Base-by-base conservation (phyloP, 1,140 invertebrate genomes). In the Danaus melanippus region DNA sequence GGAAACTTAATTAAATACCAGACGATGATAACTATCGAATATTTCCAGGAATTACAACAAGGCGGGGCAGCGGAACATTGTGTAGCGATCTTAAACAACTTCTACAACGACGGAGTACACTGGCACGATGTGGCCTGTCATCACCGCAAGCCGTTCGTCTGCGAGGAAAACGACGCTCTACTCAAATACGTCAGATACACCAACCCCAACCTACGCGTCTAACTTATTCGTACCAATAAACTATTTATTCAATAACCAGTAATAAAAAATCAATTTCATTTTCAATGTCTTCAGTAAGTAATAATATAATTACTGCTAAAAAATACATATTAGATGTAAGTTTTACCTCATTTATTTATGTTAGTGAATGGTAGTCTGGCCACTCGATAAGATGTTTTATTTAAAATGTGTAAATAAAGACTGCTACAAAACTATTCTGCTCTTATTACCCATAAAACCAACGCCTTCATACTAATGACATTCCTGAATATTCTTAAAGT, bases 121-220 rank as follows among this genome's bases (percentile, higher is more conserved):
- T 95, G 94, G 93, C 94, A 95, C 71, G 94, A 95, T 68, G 93
- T 95, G 12, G 93, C 93, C 61, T 95, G 94, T 71, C 93, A 95
- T 71, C 93, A 95, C 74, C 91, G 91, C 69, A 95, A 95, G 80
- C 91, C 93, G 2, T 94, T 92, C 82, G 92, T 95, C 11, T 95
- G 94, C 73, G 94, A 95, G 79, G 93, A 95, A 66, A 94, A 93
- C 72, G 92, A 93, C 56, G 90, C 92, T 12, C 89, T 96, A 6
- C 76, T 96, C 12, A 93, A 93, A 88, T 95, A 95, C 78, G 92
- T 94, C 41, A 88, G 92, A 64, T 94, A 92, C 74, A 93, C 91
- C 50, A 94, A 94, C 76, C 93, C 93, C 21, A 91, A 92, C 64
- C 80, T 94, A 52, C 89, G 91, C 66, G 87, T 93, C 68, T 94